Base-by-base conservation (phyloP, 2,797 vertebrate species). In the Bovichtus variegatus region DNA sequence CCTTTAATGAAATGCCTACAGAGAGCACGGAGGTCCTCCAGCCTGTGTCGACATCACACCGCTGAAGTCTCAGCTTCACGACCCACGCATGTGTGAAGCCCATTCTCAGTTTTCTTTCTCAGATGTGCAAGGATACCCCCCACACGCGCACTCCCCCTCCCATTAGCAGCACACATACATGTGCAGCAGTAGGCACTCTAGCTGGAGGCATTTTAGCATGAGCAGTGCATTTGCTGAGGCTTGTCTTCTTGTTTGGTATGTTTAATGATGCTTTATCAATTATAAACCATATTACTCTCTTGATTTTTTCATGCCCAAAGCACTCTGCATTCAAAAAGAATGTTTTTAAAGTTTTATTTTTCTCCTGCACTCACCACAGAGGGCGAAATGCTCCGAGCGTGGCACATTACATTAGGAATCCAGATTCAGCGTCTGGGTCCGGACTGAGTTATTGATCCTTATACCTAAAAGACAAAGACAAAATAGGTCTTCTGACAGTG, bases 231-330 rank as follows among this genome's bases (percentile, higher is more conserved):
- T 74, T 61, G 81, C 81, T 38, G 66, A 78, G 47, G 19, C 82
- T 88, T 65, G 80, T 69, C 46, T 78, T 84, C 88, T 72, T 84
- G 74, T 93, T 90, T 93, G 85, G 89, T 84, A 89, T 87, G 87
- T 82, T 68, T 93, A 91, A 94, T 85, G 80, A 85, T 49, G 71
- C 61, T 53, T 71, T 67, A 88, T 94, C 85, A 93, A 93, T 92
- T 93, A 90, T 87, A 83, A 88, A 85, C 71, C 68, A 69, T 84
- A 78, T 92, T 80, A 74, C 78, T 78, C 70, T 62, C 76, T 85
- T 76, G 58, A 72, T 78, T 88, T 88, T n/a, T 84, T 86, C 53
- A 71, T 86, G 80, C 79, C 75, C 47, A 84, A 69, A 90, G 74
- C 84, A 54, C 74, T 87, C 70, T 57, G 73, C 81, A 58, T 5